These are phyloP conservation scores for Drosophila nigritarsus DNA, from an alignment of 2,888 invertebrate genomes.

Conservation along the genomic window DNA sequence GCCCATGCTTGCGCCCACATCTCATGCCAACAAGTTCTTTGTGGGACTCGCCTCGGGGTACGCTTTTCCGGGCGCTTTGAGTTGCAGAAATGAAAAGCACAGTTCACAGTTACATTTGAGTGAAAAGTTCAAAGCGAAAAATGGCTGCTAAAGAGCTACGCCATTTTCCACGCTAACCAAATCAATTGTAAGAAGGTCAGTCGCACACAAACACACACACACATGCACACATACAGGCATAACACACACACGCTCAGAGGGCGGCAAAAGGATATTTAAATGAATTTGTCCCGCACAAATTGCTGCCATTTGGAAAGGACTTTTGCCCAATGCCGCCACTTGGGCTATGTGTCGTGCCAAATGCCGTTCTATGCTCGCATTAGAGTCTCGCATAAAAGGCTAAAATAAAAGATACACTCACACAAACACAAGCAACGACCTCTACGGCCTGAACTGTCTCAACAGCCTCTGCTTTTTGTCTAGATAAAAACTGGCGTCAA, in stretches of 20 bases:
- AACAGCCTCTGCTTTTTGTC: slow-evolving; percentile 61
- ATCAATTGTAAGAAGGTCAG: slow-evolving; percentile 77
- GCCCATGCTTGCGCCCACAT: slow-evolving; percentile 16
- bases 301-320: slow-evolving; percentile 77
- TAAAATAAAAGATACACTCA: slow-evolving; percentile 80
- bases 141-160: slow-evolving; percentile 58
- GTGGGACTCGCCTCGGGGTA: slow-evolving; percentile 67
- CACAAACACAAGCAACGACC: slow-evolving; percentile 57
- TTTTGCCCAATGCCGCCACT: slow-evolving; percentile 73
- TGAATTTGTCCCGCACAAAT: slow-evolving; percentile 82
- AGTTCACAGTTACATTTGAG: slow-evolving; percentile 66
- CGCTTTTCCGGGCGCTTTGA: slow-evolving; percentile 70
- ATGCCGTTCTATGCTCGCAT: slow-evolving; percentile 74
- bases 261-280: slow-evolving; percentile 72
- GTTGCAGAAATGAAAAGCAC: slow-evolving; percentile 58
- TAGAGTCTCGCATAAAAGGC: slow-evolving; percentile 76
- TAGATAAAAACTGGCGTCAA: slow-evolving; percentile 80
- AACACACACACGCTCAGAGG: slow-evolving; percentile 12
- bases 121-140: slow-evolving; percentile 71
- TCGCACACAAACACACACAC: slow-evolving; percentile 14
- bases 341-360: slow-evolving; percentile 78
- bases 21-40: slow-evolving; percentile 48
- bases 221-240: neutral
- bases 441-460: slow-evolving; percentile 16
- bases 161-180: slow-evolving; percentile 53